Conservation (phyloP, 2,113 vertebrate genomes). For the Peromyscus leucopus region DNA sequence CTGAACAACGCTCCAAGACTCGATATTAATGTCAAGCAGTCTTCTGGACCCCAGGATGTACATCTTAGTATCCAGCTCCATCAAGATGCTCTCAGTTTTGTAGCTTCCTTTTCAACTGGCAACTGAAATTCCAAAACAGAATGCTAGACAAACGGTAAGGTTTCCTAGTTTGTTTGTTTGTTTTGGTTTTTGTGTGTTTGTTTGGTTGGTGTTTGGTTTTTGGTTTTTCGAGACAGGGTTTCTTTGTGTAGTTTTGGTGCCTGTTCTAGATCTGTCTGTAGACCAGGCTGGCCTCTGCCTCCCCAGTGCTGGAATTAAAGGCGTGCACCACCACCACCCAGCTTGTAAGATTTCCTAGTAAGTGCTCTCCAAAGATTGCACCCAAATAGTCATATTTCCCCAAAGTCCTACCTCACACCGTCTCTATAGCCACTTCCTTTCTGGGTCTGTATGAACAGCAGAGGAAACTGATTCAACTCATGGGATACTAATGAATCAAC, state of each 20-base stretch:
- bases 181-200: no score
- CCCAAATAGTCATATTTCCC: background rate
- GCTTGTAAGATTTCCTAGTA: background rate
- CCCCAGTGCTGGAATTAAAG: no score
- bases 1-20: constrained; percentile 42
- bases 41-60: background rate
- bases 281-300: no score
- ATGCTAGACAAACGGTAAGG: background rate
- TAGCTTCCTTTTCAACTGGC: constrained; percentile 4
- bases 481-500: background rate
- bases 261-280: no score
- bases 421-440: background rate
- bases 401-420: background rate
- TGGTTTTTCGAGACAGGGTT: no score
- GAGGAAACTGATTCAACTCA: background rate
- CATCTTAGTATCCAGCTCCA: constrained; percentile 17
- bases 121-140: constrained; percentile 26
- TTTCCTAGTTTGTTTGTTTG: background rate
- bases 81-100: background rate
- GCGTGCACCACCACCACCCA: no score
- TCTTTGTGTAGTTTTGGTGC: no score
- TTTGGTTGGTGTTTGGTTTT: no score
- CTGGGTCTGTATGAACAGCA: background rate
- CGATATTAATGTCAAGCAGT: constrained; percentile 57
- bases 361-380: background rate